Base-by-base conservation (phyloP, 2,888 invertebrate species). In the Pharmacophagus antenor region DNA sequence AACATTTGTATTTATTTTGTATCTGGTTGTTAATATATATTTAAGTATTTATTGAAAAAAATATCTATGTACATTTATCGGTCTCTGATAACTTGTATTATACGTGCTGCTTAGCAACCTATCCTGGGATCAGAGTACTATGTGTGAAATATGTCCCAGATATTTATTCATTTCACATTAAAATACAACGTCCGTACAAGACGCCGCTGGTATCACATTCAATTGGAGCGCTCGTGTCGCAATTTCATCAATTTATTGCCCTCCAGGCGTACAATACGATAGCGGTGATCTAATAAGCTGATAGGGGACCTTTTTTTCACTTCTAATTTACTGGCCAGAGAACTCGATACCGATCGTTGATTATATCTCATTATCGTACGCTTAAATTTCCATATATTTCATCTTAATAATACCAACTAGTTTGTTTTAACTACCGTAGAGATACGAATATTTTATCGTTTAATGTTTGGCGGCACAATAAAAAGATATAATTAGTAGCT, bases 231-330 rank as follows among this genome's bases (percentile, higher is more conserved):
- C 67, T 69, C 70, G 72, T 70, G 72, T 77, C 63, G 52, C 68
- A 63, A 67, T 72, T 66, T 63, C 59, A 68, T 61, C 70, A 74
- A 84, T 85, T 84, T 84, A 85, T 84, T 57, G 76, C 73, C 68
- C 85, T 79, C 84, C 61, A 41, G 80, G 68, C 70, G 70, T 66
- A 62, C 64, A 75, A 80, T 70, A 71, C 68, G 79, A 68, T 62
- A 62, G 61, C 66, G 51, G 62, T 47, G 67, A 69, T 63, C 63
- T 62, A 51, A 54, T 50, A 52, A 58, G 50, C 61, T 63, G 61
- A 63, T 64, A 55, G 62, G 62, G 62, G 56, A 59, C 50, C n/a
- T n/a, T n/a, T 63, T 61, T 52, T 62, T 57, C 58, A 44, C 59
- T 60, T 47, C 51, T 56, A 61, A 56, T 61, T 61, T 56, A 56